Percentiles rank a stretch among this genome's conserved stretches.
These are phyloP conservation scores for Perccottus glenii DNA, from an alignment of 2,113 vertebrate genomes.

Conservation along the genomic window DNA sequence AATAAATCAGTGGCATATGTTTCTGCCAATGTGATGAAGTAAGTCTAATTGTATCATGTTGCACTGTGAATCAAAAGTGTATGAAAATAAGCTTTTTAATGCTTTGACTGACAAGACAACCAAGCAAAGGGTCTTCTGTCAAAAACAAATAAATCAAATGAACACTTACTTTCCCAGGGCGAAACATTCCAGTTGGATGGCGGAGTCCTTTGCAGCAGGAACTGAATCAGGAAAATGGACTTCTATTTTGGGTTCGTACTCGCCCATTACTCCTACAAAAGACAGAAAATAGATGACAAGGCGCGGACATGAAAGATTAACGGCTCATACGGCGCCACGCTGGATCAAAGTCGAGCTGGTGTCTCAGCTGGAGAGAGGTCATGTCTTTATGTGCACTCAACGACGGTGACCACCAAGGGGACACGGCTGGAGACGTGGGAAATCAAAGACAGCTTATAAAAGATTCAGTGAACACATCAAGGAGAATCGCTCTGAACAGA, in stretches of 20 bases:
- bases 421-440: conserved; percentile 1
- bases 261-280: conserved; percentile 91
- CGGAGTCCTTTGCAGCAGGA: conserved; percentile 90
- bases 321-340: conserved; percentile 30
- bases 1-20: too few species aligned
- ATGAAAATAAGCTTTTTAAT: too few species aligned
- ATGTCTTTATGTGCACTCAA: conserved; percentile 31
- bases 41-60: too few species aligned
- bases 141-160: neutral
- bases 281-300: conserved; percentile 57
- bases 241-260: conserved; percentile 99
- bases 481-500: conserved; percentile 43
- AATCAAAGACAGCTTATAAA: conserved; percentile 57
- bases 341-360: conserved; percentile 49
- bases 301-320: conserved; percentile 67
- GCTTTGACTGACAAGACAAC: too few species aligned
- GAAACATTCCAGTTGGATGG: conserved; percentile 93
- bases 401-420: conserved; percentile 42
- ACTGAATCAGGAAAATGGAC: conserved; percentile 93
- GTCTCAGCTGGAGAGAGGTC: conserved; percentile 29
- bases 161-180: conserved; percentile 95
- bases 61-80: too few species aligned
- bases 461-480: conserved; percentile 66
- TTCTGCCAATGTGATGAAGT: too few species aligned
- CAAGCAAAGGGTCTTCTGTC: too few species aligned